phyloP scores from a whole-genome alignment of 1,140 invertebrate species.

The Drosophila leontia region DNA sequence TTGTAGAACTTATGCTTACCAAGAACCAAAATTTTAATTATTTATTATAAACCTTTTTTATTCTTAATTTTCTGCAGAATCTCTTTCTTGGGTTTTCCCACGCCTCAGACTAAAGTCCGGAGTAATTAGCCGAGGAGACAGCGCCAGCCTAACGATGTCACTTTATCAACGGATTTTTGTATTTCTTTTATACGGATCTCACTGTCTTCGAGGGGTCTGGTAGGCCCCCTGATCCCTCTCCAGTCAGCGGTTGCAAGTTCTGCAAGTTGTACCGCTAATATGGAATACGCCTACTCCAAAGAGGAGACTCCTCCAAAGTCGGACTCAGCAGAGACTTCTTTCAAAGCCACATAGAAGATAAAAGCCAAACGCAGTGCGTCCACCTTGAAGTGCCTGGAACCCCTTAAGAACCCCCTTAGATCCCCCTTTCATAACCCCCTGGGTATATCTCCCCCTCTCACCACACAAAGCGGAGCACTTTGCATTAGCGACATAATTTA shows the following conservation, averaged over 20 bases:
- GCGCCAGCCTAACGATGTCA: constrained; percentile 81
- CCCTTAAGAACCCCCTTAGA: neutral
- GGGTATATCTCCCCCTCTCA: constrained; percentile 29
- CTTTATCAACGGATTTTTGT: constrained; percentile 78
- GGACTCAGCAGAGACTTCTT: constrained; percentile 11
- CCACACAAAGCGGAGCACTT: constrained; percentile 80
- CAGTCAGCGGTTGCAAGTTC: constrained; percentile 33
- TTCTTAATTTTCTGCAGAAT: neutral
- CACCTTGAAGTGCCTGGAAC: constrained; percentile 4
- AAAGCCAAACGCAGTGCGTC: constrained; percentile 70
- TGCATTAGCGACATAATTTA: constrained; percentile 84
- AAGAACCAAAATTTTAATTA: neutral
- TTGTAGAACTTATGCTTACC: neutral
- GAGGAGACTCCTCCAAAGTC: constrained; percentile 32
- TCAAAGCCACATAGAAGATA: constrained; percentile 52
- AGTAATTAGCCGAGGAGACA: constrained; percentile 79
- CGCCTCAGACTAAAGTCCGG: constrained; percentile 55
- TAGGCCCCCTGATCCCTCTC: constrained; percentile 4
- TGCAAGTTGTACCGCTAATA: constrained; percentile 82
- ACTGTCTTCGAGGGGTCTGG: constrained; percentile 21
- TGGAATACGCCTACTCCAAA: constrained; percentile 76
- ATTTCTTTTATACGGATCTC: constrained; percentile 46
- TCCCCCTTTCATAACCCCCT: neutral
- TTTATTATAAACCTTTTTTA: neutral
- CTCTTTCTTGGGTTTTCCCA: constrained; percentile 58